Evolutionary conservation across 2,888 invertebrate species (phyloP), one percentile per base, ranked within the genome.

Genomic region (Volucella inanis): DNA sequence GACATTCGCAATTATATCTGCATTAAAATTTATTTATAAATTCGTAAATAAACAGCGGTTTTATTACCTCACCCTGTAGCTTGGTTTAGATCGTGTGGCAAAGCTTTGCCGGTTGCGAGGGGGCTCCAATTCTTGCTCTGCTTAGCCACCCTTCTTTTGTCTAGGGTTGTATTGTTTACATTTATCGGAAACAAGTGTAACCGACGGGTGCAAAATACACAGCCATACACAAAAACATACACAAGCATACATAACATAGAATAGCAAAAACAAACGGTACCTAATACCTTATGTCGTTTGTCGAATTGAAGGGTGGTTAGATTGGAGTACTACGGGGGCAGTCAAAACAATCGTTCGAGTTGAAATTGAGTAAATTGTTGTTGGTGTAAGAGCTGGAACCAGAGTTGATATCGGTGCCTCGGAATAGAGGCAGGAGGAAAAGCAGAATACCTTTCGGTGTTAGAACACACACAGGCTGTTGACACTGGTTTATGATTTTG

Each of bases 21-120:
- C 85, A 85, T 85, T 83, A 87, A 87, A 87, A 87, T 84, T 78
- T 87, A 87, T 87, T 87, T 87, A 75, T 78, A 84, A 87, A 86
- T 86, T 81, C 81, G 81, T 85, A 85, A 85, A 85, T 85, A 85
- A 85, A 85, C 85, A 85, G 85, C 85, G 85, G 81, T 80, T 85
- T 85, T 85, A 85, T 85, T 85, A 77, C 81, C 76, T 85, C 85
- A 85, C 81, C 81, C 81, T 76, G 31, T 31, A 68, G 80, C 62
- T 76, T 68, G 65, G 81, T 39, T 76, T 76, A 77, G 81, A 77
- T 75, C 71, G 39, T 52, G 41, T 31, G 52, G 45, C 67, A 18
- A 9, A 18, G 49, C 10, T 15, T 12, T 38, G 10, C 14, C 9
- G 22, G 39, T 41, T 61, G 71, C 39, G n/a, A 41, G 43, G 55